phyloP scores from a whole-genome alignment of 2,888 invertebrate genomes.

The Lasius fuliginosus region DNA sequence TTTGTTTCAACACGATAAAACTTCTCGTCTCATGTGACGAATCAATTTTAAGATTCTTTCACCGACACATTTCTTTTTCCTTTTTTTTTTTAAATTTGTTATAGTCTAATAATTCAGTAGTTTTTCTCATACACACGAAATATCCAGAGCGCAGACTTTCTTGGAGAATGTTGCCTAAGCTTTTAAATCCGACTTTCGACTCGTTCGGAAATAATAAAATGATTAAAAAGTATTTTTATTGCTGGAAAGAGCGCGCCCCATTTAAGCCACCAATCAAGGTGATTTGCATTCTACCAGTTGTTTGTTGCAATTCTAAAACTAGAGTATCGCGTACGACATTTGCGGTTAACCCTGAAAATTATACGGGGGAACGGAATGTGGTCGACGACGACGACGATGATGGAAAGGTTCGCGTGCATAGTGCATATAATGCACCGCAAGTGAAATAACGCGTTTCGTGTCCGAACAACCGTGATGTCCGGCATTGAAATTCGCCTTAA shows the following conservation, averaged over 20 bases:
- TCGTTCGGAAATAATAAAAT: slow-evolving; percentile 22
- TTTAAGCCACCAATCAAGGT: slow-evolving; percentile 68
- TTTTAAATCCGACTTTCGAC: slow-evolving; percentile 27
- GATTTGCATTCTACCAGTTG: slow-evolving; percentile 71
- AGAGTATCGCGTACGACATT: slow-evolving; percentile 58
- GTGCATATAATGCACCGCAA: slow-evolving; percentile 52
- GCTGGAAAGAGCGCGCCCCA: slow-evolving; percentile 51
- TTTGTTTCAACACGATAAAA: background rate
- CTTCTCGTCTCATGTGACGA: background rate
- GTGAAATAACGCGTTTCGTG: slow-evolving; percentile 62
- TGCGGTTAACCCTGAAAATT: slow-evolving; percentile 76
- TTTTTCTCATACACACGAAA: slow-evolving; percentile 9
- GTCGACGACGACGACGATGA: slow-evolving; percentile 56
- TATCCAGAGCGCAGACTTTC: slow-evolving; percentile 31
- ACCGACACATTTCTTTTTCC: background rate
- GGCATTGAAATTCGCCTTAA: slow-evolving; percentile 31
- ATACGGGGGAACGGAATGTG: slow-evolving; percentile 72
- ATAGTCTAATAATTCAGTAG: slow-evolving; percentile 34
- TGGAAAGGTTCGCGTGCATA: slow-evolving; percentile 56
- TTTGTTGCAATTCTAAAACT: slow-evolving; percentile 67
- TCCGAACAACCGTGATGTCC: slow-evolving; percentile 33
- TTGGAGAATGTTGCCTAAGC: background rate
- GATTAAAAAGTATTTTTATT: slow-evolving; percentile 19
- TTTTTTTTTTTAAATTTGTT: slow-evolving; percentile 5
- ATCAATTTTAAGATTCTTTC: background rate